Conservation (phyloP, 2,888 invertebrate genomes). For the Cataglyphis altisquamis region DNA sequence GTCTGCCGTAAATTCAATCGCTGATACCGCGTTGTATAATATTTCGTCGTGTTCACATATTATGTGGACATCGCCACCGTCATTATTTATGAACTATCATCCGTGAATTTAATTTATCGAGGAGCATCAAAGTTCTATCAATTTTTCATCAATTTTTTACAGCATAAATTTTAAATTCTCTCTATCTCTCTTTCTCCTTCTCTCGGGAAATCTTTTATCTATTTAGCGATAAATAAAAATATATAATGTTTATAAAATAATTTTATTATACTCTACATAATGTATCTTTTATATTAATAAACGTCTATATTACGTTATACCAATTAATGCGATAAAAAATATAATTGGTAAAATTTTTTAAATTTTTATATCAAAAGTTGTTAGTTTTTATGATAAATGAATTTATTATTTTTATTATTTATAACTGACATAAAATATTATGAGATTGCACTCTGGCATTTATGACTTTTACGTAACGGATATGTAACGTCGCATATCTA, state of each 20-base stretch:
- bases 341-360: not conserved
- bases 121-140: not conserved
- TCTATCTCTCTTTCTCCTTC: not conserved
- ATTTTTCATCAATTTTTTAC: not conserved
- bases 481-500: not conserved
- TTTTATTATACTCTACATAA: not conserved
- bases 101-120: not conserved
- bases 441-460: slow-evolving; percentile 8
- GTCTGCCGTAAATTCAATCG: slow-evolving; percentile 14
- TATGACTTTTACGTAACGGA: not conserved
- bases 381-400: not conserved
- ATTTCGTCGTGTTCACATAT: slow-evolving; percentile 6
- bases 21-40: slow-evolving; percentile 31
- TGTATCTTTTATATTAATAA: not conserved
- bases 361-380: not conserved
- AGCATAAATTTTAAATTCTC: not conserved
- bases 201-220: not conserved
- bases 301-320: not conserved
- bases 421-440: not conserved
- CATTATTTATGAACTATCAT: slow-evolving; percentile 19
- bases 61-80: not conserved
- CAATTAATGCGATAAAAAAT: not conserved
- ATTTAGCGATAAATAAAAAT: not conserved
- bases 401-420: slow-evolving; percentile 9
- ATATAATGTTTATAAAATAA: not conserved